A percentile compares a stretch with the other conserved stretches of the same genome.
phyloP scores from a whole-genome alignment of 2,797 vertebrate species.

The Scomberomorus guttatus region DNA sequence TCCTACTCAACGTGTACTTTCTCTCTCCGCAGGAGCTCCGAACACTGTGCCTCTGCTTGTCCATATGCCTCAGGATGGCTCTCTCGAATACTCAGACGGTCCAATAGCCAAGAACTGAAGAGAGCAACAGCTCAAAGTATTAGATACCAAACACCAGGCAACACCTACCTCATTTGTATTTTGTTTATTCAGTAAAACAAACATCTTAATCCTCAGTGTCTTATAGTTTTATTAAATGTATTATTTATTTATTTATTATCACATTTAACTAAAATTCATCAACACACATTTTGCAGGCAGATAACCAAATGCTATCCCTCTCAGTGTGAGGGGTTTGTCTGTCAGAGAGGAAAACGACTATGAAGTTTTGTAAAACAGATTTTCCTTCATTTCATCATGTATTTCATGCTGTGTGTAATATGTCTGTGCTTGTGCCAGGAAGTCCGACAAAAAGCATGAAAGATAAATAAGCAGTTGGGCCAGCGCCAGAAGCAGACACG shows the following conservation, averaged over 20 bases:
- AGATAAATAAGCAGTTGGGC: constrained; percentile 17
- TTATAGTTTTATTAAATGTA: no score
- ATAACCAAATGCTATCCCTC: background rate
- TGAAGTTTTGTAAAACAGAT: background rate
- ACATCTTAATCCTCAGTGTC: no score
- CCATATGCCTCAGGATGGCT: constrained; percentile 20
- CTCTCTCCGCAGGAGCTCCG: constrained; percentile 16
- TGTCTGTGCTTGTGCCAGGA: background rate
- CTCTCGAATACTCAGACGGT: constrained; percentile 27
- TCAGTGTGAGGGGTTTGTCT: background rate
- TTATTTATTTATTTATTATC: no score
- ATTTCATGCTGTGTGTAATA: constrained; percentile 13
- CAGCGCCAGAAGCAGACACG: background rate
- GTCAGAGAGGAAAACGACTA: no score
- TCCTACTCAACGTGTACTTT: constrained; percentile 6
- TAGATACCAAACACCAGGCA: background rate
- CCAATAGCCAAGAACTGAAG: constrained; percentile 16
- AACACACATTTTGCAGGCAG: background rate
- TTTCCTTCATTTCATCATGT: background rate
- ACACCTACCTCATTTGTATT: background rate
- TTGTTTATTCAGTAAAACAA: background rate
- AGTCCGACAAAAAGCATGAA: constrained; percentile 24
- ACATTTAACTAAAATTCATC: no score
- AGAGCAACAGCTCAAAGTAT: background rate
- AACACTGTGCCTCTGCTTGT: constrained; percentile 7